phyloP scores from a whole-genome alignment of 2,888 invertebrate species.

The Chelonus formosanus region DNA sequence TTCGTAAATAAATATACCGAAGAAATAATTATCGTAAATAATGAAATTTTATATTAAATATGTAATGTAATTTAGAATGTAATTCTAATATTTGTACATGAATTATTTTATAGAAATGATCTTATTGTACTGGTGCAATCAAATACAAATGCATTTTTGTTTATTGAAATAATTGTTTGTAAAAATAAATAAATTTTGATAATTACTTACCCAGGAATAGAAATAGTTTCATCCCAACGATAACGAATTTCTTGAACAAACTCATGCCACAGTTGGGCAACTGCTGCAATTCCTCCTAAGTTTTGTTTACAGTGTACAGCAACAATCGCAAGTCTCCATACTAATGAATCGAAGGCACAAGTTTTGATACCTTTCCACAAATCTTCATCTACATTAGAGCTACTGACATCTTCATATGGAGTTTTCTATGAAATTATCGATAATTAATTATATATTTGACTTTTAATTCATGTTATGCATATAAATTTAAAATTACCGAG shows the following conservation, averaged over 20 bases:
- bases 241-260: slow-evolving; percentile 89
- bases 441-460: slow-evolving; percentile 1
- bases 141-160: slow-evolving; percentile 30
- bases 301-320: slow-evolving; percentile 78
- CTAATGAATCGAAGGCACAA: slow-evolving; percentile 79
- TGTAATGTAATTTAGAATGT: slow-evolving; percentile 5
- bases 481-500: slow-evolving; percentile 55
- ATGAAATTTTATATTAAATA: not conserved
- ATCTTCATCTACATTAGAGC: slow-evolving; percentile 54
- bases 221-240: slow-evolving; percentile 83
- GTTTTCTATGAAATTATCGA: slow-evolving; percentile 49
- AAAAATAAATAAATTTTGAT: slow-evolving; percentile 2
- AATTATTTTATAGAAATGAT: no score
- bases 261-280: slow-evolving; percentile 94
- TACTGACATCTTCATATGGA: slow-evolving; percentile 55
- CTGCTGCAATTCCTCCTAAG: slow-evolving; percentile 77
- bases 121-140: not conserved
- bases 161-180: not conserved
- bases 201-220: slow-evolving; percentile 83
- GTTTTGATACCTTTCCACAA: slow-evolving; percentile 73
- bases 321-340: slow-evolving; percentile 82
- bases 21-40: slow-evolving; percentile 20
- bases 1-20: slow-evolving; percentile 6
- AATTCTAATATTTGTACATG: not conserved
- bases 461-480: not conserved